Base-by-base conservation (phyloP, 2,888 invertebrate genomes). In the Xestia sexstrigata region DNA sequence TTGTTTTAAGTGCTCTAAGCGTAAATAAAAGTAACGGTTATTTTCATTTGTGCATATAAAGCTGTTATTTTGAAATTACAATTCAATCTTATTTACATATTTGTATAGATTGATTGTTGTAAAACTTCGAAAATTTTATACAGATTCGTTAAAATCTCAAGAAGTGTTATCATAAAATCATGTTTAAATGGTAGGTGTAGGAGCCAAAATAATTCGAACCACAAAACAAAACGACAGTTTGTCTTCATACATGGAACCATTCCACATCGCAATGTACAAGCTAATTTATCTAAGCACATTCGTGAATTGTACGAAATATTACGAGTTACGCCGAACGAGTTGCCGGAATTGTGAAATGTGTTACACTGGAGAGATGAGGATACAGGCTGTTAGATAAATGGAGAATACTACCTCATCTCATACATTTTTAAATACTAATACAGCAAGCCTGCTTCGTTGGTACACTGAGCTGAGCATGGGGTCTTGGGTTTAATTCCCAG, bases 331-430 rank as follows among this genome's bases (percentile, higher is more conserved):
- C 30, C 23, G 52, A 60, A 80, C 30, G 74, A 70, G 65, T 66
- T 84, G 73, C 47, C n/a, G 68, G 30, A 76, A 78, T 76, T 75
- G 67, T 76, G 83, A 77, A 72, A 78, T 81, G 73, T 76, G 35
- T 55, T 79, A 70, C 81, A 47, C 35, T 6, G 0, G 76, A 75
- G 70, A 69, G 42, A 66, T 72, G 58, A 11, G 20, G 8, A 13
- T 49, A 52, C 39, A 49, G 52, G 35, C 39, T 35, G 55, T 47
- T 47, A 26, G 0, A 58, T 47, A n/a, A 30, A 49, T 72, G 42
- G n/a, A 20, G 20, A 39, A 65, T 70, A 62, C 65, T 17, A 26
- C 8, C n/a, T 8, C 17, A 26, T 17, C 17, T 65, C 65, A 42
- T 42, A 65, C 15, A 65, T 65, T 42, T 42, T 65, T 17, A 65